Conservation (phyloP, 2,888 invertebrate species). For the Eutolmus rufibarbis region DNA sequence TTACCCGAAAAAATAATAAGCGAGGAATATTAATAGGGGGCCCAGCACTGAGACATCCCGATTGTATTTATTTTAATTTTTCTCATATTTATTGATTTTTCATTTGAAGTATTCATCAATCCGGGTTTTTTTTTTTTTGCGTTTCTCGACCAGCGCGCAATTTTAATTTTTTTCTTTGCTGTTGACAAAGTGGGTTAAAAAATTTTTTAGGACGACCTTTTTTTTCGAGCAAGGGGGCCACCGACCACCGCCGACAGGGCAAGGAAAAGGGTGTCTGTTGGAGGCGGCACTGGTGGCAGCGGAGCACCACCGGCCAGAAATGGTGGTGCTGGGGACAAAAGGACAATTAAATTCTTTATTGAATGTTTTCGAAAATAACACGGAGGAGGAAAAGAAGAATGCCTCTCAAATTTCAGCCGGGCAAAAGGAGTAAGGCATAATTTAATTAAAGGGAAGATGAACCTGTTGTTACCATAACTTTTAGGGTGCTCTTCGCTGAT, state of each 20-base stretch:
- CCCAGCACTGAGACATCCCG: neutral
- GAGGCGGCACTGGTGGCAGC: neutral
- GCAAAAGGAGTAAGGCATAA: constrained; percentile 33
- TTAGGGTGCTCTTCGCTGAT: neutral
- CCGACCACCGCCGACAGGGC: neutral
- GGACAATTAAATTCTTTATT: constrained; percentile 46
- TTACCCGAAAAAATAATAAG: constrained; percentile 34
- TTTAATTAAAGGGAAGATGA: constrained; percentile 40
- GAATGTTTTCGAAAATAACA: constrained; percentile 45
- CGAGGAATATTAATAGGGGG: constrained; percentile 35
- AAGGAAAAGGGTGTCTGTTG: neutral
- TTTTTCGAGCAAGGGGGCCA: neutral
- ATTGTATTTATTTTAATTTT: constrained; percentile 41
- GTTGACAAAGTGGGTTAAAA: constrained; percentile 38
- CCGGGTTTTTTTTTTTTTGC: constrained; percentile 9
- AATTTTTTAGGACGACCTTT: constrained; percentile 23
- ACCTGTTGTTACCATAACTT: constrained; percentile 27
- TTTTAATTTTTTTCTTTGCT: constrained; percentile 29
- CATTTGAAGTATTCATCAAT: constrained; percentile 40
- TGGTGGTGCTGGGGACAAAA: constrained; percentile 40
- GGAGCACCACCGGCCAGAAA: neutral
- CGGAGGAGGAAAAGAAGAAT: constrained; percentile 40
- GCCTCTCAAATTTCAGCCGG: constrained; percentile 11
- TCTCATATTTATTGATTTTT: constrained; percentile 40
- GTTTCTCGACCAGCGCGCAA: neutral